Evolutionary conservation across 2,797 vertebrate genomes (phyloP).

Genomic region (Rhinatrema bivittatum): DNA sequence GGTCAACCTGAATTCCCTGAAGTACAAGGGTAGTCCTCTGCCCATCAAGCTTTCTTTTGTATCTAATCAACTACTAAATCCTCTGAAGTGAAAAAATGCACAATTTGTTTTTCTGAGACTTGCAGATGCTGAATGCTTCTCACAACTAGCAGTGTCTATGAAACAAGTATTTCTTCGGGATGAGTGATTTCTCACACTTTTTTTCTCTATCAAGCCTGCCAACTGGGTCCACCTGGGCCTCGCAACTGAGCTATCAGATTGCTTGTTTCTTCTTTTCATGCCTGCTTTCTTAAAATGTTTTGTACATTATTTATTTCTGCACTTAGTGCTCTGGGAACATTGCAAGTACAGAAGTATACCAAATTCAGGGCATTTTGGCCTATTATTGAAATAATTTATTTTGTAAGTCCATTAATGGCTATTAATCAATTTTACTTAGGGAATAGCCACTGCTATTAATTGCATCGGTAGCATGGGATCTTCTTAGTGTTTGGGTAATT

Average conservation of each 20-base stretch:
- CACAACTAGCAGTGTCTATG: slow-evolving; percentile 40
- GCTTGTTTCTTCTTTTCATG: slow-evolving; percentile 50
- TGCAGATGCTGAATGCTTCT: slow-evolving; percentile 51
- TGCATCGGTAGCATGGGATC: too few relatives aligned
- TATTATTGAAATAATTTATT: too few relatives aligned
- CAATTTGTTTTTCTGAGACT: slow-evolving; percentile 59
- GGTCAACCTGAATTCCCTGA: slow-evolving; percentile 58
- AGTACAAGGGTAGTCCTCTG: slow-evolving; percentile 47
- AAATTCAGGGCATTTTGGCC: too few relatives aligned
- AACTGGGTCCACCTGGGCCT: slow-evolving; percentile 50
- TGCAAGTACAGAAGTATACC: too few relatives aligned
- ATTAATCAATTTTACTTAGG: too few relatives aligned
- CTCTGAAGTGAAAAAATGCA: slow-evolving; percentile 67
- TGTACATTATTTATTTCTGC: slow-evolving; percentile 56
- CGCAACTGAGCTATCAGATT: slow-evolving; percentile 57
- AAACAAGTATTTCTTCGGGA: slow-evolving; percentile 47
- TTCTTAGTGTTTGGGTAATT: too few relatives aligned
- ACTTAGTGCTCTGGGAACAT: slow-evolving; percentile 36
- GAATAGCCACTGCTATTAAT: too few relatives aligned
- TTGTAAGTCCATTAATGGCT: too few relatives aligned
- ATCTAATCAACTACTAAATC: slow-evolving; percentile 62
- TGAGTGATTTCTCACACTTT: slow-evolving; percentile 70
- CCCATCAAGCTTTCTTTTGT: slow-evolving; percentile 43
- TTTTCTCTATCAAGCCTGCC: slow-evolving; percentile 50
- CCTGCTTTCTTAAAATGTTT: slow-evolving; percentile 31